These are phyloP conservation scores for Ochotona curzoniae DNA, from an alignment of 2,113 vertebrate species.

Conservation along the genomic window DNA sequence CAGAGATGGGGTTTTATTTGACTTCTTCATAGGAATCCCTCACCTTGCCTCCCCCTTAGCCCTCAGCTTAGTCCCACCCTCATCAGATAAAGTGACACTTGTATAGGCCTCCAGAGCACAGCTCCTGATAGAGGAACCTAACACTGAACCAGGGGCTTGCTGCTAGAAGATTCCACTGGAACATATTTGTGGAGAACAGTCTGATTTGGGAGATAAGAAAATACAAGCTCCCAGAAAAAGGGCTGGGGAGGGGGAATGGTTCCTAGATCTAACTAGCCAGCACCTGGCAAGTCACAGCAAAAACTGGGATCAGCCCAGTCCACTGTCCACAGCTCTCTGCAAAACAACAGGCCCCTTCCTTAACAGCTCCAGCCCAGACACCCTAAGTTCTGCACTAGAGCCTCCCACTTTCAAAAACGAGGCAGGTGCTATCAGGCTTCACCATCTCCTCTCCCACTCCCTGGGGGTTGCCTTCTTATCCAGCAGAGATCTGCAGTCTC, in stretches of 20 bases:
- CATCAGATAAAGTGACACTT: background rate
- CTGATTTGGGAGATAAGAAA: constrained; percentile 22
- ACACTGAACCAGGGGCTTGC: background rate
- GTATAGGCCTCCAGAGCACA: background rate
- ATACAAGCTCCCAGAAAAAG: background rate
- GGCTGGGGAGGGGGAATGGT: too few species aligned
- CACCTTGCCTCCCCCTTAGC: background rate
- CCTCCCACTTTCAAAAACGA: background rate
- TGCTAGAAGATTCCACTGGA: background rate
- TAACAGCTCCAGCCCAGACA: background rate
- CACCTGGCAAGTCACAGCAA: background rate
- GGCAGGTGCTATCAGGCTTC: background rate
- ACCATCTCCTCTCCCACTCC: background rate
- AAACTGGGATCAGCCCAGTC: background rate
- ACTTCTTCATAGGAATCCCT: background rate
- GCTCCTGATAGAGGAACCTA: background rate
- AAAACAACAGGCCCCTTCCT: constrained; percentile 29
- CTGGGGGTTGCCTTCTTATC: background rate
- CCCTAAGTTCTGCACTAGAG: background rate
- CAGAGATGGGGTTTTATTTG: background rate
- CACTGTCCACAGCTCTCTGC: background rate
- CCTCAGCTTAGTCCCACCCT: background rate
- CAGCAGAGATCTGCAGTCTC: background rate
- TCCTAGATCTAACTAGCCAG: background rate
- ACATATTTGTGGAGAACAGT: background rate